These are phyloP conservation scores for Sebastes fasciatus DNA, from an alignment of 2,113 vertebrate species.

Conservation along the genomic window DNA sequence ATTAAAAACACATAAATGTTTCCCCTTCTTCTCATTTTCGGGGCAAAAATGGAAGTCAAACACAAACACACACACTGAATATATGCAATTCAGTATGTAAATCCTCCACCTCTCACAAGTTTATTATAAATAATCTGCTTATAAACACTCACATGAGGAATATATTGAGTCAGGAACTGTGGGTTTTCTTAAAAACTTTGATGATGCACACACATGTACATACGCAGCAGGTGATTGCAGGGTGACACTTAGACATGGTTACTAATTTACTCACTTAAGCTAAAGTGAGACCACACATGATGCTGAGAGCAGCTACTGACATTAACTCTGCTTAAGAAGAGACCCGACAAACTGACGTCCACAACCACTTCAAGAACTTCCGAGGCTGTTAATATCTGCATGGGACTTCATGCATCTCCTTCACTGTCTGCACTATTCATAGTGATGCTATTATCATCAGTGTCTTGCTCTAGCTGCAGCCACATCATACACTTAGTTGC, in stretches of 20 bases:
- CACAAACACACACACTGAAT: not conserved
- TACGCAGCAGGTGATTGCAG: conserved; percentile 6
- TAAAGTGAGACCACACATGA: conserved; percentile 48
- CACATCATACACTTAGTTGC: not conserved
- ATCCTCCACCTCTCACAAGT: not conserved
- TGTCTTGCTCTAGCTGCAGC: not conserved
- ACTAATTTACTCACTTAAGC: conserved; percentile 1
- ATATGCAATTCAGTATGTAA: not conserved
- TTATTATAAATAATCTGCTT: conserved; percentile 18
- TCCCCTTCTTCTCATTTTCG: conserved; percentile 38
- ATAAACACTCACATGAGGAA: not conserved
- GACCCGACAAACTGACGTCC: not conserved
- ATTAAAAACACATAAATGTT: conserved; percentile 51
- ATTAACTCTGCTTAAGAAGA: not conserved
- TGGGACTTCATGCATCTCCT: not conserved
- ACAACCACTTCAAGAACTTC: not conserved
- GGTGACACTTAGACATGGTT: conserved; percentile 1
- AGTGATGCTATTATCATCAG: not conserved
- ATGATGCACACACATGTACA: not conserved
- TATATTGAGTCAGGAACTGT: not conserved
- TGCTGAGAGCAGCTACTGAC: accelerated
- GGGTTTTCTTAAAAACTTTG: not conserved
- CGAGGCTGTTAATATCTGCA: not conserved
- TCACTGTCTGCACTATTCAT: not conserved
- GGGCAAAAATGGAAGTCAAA: not conserved